Evolutionary conservation across 2,888 invertebrate genomes (phyloP), one percentile per base, ranked within the genome.

Genomic region (Drosophila buzzatii): DNA sequence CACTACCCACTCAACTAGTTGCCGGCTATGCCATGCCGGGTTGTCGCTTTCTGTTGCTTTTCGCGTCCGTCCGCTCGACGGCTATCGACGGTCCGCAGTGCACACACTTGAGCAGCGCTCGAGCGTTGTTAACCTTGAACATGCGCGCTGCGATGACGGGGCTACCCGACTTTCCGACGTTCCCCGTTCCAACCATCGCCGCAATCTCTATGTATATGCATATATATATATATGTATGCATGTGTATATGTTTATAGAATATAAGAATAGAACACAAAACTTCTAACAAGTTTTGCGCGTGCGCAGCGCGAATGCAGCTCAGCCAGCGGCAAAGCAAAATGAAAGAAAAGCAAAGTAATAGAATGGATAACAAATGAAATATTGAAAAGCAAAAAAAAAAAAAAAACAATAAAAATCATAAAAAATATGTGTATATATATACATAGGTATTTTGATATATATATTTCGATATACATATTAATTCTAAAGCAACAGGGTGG

Each of bases 281-380:
- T 77, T 78, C 73, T 81, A 81, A 82, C 81, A 82, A 80, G 81
- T 82, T 82, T 79, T 82, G 81, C 82, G 82, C 81, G 82, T 82
- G 82, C 82, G 79, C 81, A 80, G 55, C 82, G 69, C 68, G 53
- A 81, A 79, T 81, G 81, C 81, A 81, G 71, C 44, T 53, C 65
- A 58, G 58, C 51, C 61, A 62, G 42, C 61, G 55, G 44, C 16
- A 73, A 41, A 37, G 35, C 23, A 51, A 61, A 56, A 56, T 61
- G 51, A 76, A 78, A 70, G 72, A 65, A 75, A 73, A 77, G 74
- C 70, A 74, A 73, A 65, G 44, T 55, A 51, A 44, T 58, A 45
- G 63, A 58, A 56, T 41, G 59, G 47, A 67, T 56, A 79, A 61
- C 49, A 61, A 67, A 70, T 71, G 64, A 77, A 65, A 62, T 76